Percentiles rank a stretch among this genome's conserved stretches.
Conservation (phyloP, 2,797 vertebrate genomes). For the Coranthus polyacanthus region DNA sequence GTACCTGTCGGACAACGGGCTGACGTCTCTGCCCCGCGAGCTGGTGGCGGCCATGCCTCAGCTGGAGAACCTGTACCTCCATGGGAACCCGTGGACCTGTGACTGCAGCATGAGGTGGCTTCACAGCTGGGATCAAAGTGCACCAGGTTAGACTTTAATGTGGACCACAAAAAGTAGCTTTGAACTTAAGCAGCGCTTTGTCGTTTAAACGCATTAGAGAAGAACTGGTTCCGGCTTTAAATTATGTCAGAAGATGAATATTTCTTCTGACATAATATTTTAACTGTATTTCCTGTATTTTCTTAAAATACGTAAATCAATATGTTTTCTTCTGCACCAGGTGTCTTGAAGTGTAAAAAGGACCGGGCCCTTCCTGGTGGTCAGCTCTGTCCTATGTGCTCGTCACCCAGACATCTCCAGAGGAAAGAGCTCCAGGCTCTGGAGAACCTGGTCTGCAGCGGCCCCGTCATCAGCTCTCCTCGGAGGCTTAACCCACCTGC, state of each 20-base stretch:
- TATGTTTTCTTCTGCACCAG: constrained; percentile 74
- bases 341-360: constrained; percentile 93
- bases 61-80: constrained; percentile 91
- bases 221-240: too few species aligned
- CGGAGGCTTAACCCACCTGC: constrained; percentile 56
- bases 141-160: constrained; percentile 82
- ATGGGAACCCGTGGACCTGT: constrained; percentile 94
- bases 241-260: too few species aligned
- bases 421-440: constrained; percentile 83
- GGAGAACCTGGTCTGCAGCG: constrained; percentile 82
- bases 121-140: constrained; percentile 82
- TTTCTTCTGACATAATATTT: too few species aligned
- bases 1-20: constrained; percentile 91
- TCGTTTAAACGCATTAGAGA: too few species aligned
- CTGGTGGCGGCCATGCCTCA: constrained; percentile 85
- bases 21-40: constrained; percentile 80
- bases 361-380: constrained; percentile 88
- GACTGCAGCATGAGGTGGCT: constrained; percentile 91
- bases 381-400: constrained; percentile 89
- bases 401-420: constrained; percentile 80
- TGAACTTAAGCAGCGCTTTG: too few species aligned
- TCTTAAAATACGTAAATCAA: too few species aligned
- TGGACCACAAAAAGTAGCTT: not conserved
- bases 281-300: too few species aligned
- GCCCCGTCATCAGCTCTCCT: constrained; percentile 84